Evolutionary conservation across 2,888 invertebrate genomes (phyloP), one percentile per base, ranked within the genome.

Genomic region (Stenchaetothrips biformis): DNA sequence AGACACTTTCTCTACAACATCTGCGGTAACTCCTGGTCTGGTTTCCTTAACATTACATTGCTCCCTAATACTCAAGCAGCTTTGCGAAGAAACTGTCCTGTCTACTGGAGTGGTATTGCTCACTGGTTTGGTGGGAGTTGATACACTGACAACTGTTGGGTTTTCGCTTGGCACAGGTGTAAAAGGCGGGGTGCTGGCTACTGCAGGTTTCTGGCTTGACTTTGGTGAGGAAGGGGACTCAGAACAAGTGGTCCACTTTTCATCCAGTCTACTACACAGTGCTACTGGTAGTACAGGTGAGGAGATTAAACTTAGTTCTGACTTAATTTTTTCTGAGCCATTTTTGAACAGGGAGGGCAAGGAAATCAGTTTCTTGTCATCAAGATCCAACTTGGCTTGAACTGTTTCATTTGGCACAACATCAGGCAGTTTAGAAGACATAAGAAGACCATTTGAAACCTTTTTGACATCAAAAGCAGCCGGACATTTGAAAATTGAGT

Each of bases 1-100:
- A 80, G 86, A 87, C 79, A 86, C 83, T 48, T 88, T 88, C 81
- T 86, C 85, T 37, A 88, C 88, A 83, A 88, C 85, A 84, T 74
- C 67, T 21, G 67, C 25, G 21, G 21, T 74, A 74, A 74, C 67
- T 74, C 25, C 67, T 25, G 67, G 21, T 74, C 67, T 74, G 67
- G 25, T 74, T 74, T 74, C 67, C 67, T 74, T 74, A 11, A 74
- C 67, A 25, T 25, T 7, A 74, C 67, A 74, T 74, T 74, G 67
- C 25, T 74, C 67, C 67, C 25, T 74, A 74, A 74, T 25, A 74
- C 67, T 25, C 25, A 74, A 74, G 67, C 67, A 74, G 25, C 67
- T 74, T 21, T 74, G 67, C 7, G 67, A 74, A 74, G 67, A 74
- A 74, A 74, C 25, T 74, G 25, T 74, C 67, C 67, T 74, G 67